Evolutionary conservation across 2,113 vertebrate genomes (phyloP), one percentile per base, ranked within the genome.

Genomic region (Atractosteus spatula): DNA sequence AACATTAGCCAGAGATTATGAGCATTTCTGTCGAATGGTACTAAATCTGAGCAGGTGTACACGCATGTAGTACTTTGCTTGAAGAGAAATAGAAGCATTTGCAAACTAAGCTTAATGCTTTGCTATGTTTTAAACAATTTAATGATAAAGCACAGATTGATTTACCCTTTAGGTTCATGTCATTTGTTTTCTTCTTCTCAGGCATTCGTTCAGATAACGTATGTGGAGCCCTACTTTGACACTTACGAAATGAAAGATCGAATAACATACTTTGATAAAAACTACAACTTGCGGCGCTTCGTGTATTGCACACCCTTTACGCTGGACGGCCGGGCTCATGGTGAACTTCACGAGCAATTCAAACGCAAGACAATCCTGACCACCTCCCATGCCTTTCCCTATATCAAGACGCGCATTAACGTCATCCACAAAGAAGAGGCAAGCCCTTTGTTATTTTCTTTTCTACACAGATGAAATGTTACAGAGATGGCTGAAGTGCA

Each of bases 241-340:
- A 97, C 96, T 0, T 99, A 99, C 0, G 97, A 99, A 86, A 98
- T 99, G 96, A 99, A 99, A 90, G 97, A 99, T 86, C 94, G 97
- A 78, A 98, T 99, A 81, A 99, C 97, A 0, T 99, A 99, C 82
- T 99, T 99, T 0, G 97, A 99, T 86, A 99, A 99, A 80, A 99
- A 99, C 87, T 99, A 99, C 84, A 99, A 99, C 85, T 67, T 99
- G 86, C 89, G 97, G 0, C 96, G 96, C 3, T 99, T 99, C 45
- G 96, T 99, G 87, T 99, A 99, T 91, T 99, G 96, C 86, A 99
- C 97, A 0, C 97, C 97, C 12, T 99, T 99, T 89, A 99, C 97
- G 0, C 88, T 98, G 83, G 97, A 99, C 0, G 97, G 97, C 3
- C 91, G 97, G 1, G 97, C 97, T 3, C 97, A 99, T 0, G 97